Evolutionary conservation across 2,888 invertebrate species (phyloP).

Genomic region (Protula sp.): DNA sequence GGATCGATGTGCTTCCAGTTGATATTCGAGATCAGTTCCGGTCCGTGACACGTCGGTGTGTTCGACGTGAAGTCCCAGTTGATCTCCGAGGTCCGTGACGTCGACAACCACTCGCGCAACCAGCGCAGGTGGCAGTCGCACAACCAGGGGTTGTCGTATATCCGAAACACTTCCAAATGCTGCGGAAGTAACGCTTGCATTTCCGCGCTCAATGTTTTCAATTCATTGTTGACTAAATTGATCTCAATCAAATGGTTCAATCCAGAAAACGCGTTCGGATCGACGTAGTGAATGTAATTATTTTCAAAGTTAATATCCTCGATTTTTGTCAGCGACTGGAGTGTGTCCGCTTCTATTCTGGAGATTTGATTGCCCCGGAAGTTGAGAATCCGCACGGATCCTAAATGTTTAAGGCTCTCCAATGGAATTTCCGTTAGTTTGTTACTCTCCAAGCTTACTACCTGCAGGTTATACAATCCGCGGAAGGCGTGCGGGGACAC

Average conservation of each 20-base stretch:
- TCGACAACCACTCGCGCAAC: conserved; percentile 16
- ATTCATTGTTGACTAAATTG: conserved; percentile 26
- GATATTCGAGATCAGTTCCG: conserved; percentile 9
- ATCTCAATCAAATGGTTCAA: conserved; percentile 19
- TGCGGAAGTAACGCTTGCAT: conserved; percentile 16
- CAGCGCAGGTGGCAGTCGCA: conserved; percentile 27
- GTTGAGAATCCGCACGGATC: conserved; percentile 17
- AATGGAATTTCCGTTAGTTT: conserved; percentile 13
- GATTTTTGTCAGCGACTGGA: conserved; percentile 15
- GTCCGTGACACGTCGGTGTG: conserved; percentile 21
- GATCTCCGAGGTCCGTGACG: conserved; percentile 9
- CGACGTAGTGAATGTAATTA: conserved; percentile 17
- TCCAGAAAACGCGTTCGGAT: conserved; percentile 18
- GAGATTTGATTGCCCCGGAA: conserved; percentile 7
- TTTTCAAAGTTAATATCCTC: conserved; percentile 27
- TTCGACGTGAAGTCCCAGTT: conserved; percentile 25
- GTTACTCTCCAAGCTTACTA: conserved; percentile 22
- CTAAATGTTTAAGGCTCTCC: conserved; percentile 12
- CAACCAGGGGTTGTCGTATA: conserved; percentile 25
- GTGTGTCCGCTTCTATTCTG: conserved; percentile 8
- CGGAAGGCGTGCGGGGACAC: conserved; percentile 22
- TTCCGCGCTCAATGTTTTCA: conserved; percentile 7
- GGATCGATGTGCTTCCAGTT: conserved; percentile 20
- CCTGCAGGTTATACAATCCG: conserved; percentile 21
- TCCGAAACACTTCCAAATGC: conserved; percentile 18